Evolutionary conservation across 1,140 invertebrate species (phyloP), one percentile per base, ranked within the genome.

Genomic region (Macrotrachela quadricornifera): DNA sequence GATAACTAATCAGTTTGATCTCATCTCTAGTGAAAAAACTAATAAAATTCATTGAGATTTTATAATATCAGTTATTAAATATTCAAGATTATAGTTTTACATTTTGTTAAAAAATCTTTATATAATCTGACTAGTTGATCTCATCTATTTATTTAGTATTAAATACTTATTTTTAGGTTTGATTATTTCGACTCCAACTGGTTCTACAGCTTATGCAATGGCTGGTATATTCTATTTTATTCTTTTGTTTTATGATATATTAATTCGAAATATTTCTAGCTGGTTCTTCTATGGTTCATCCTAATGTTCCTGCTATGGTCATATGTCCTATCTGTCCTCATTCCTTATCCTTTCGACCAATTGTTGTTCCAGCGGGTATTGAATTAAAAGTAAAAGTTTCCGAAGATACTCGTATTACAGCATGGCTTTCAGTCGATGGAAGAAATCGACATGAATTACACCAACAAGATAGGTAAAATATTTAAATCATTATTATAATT

Each of bases 371-470:
- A 1, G 88, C 88, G 36, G 88, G 87, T 1, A 87, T 92, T 6
- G 87, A 94, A 68, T 74, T 95, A n/a, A 92, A 90, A 79, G 86
- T 90, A 68, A 60, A 57, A 55, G 12, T 54, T 8, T 40, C 17
- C 38, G 14, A 51, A 3, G 85, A 91, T 59, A 86, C 86, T 62
- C 75, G 88, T 57, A 90, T 88, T 64, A 86, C 85, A 2, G 85
- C 87, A 56, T 94, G 87, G 87, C 86, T 90, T 42, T 91, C 85
- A 15, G 92, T 94, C 73, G 88, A 95, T 70, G 88, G 88, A n/a
- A 76, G 86, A 66, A 87, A 83, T 72, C 76, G 86, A 47, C 85
- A 90, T 70, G 85, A 91, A 67, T 74, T 95, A 17, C 76, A 81
- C 56, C 81, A 87, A 60, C 85, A 30, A 30, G 21, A 30, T 30